Evolutionary conservation across 2,113 vertebrate species (phyloP).

Genomic region (Indicator maculatus): DNA sequence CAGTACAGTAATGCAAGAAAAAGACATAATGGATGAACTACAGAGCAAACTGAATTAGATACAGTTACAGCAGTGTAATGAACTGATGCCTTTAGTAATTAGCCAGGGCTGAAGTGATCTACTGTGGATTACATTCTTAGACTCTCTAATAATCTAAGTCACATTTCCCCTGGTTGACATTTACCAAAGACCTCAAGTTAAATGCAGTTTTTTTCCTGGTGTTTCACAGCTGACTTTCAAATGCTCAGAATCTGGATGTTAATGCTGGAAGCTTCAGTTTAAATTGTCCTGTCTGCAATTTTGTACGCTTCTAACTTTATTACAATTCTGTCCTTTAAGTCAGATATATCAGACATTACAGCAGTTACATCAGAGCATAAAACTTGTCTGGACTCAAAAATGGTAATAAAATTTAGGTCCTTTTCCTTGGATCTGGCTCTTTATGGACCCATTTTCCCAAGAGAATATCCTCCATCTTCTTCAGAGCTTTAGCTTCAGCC

Average conservation of each 20-base stretch:
- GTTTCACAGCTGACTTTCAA: constrained; percentile 54
- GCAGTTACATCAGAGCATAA: constrained; percentile 26
- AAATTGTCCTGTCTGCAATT: constrained; percentile 56
- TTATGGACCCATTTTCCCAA: not conserved
- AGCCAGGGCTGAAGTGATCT: constrained; percentile 53
- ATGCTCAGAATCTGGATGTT: constrained; percentile 33
- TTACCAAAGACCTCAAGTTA: constrained; percentile 59
- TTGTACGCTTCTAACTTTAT: constrained; percentile 22
- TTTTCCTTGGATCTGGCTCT: not conserved
- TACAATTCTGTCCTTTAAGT: constrained; percentile 56
- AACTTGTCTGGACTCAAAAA: constrained; percentile 40
- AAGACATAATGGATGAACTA: constrained; percentile 45
- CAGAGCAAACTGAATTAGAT: constrained; percentile 65
- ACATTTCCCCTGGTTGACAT: constrained; percentile 62
- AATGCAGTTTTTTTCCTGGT: constrained; percentile 42
- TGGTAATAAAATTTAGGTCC: not conserved
- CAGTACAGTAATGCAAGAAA: not conserved
- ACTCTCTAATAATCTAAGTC: constrained; percentile 61
- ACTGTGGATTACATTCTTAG: constrained; percentile 66
- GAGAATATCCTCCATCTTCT: not conserved
- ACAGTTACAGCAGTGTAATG: constrained; percentile 54
- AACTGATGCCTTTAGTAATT: constrained; percentile 69
- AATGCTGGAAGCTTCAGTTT: constrained; percentile 31
- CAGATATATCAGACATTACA: constrained; percentile 13
- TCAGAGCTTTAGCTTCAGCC: not conserved